These are phyloP conservation scores for Berghia stephanieae DNA, from an alignment of 1,140 invertebrate species.

Conservation along the genomic window DNA sequence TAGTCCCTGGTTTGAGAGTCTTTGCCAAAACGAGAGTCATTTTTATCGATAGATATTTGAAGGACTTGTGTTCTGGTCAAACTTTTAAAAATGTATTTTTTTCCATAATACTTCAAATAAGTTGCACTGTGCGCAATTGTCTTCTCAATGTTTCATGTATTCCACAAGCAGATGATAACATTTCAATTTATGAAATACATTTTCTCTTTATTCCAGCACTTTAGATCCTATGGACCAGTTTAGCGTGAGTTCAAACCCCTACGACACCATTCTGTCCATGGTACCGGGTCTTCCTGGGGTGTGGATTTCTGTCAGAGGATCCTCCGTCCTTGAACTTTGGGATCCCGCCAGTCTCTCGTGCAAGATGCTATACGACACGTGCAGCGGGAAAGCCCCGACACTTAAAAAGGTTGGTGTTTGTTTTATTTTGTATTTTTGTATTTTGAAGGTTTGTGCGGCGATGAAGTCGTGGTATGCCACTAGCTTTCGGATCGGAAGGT, in stretches of 20 bases:
- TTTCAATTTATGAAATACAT: no score
- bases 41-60: no score
- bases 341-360: conserved; percentile 65
- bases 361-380: conserved; percentile 69
- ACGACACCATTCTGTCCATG: conserved; percentile 65
- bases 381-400: conserved; percentile 66
- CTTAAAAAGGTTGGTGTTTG: conserved; percentile 60
- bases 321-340: conserved; percentile 70
- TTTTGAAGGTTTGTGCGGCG: no score
- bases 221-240: conserved; percentile 68
- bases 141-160: not conserved
- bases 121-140: no score
- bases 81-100: no score
- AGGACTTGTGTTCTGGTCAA: no score
- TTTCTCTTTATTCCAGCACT: conserved; percentile 58
- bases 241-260: conserved; percentile 65
- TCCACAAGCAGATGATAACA: no score
- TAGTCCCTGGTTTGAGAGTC: no score
- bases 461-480: no score
- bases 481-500: no score
- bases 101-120: no score
- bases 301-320: conserved; percentile 69
- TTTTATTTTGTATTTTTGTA: conserved; percentile 12
- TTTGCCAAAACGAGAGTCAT: no score
- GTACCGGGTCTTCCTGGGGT: conserved; percentile 64